A percentile compares a stretch with the other conserved stretches of the same genome.
Conservation (phyloP, 2,797 vertebrate species). For the Danio choprae region DNA sequence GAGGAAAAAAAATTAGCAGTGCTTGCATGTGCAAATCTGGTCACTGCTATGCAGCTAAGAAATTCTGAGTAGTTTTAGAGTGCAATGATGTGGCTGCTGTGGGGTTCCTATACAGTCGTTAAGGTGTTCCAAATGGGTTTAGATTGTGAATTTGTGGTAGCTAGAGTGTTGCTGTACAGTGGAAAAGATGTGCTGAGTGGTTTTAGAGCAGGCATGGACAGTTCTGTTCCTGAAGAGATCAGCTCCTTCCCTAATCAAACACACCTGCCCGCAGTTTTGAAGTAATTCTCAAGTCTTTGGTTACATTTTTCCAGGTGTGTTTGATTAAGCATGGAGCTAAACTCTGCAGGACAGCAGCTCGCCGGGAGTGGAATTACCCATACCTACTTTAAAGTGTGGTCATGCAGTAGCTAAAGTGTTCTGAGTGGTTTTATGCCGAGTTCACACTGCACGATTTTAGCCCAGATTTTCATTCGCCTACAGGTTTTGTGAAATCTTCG, state of each 20-base stretch:
- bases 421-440: background rate
- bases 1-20: background rate
- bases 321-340: background rate
- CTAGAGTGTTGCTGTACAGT: conserved; percentile 6
- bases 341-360: background rate
- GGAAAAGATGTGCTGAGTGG: background rate
- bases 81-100: conserved; percentile 8
- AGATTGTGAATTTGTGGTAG: background rate
- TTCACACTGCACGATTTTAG: no score
- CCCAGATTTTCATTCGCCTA: no score
- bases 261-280: background rate
- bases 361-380: background rate
- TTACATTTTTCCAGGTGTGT: background rate
- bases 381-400: background rate
- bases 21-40: background rate
- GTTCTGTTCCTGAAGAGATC: background rate
- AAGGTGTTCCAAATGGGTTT: background rate
- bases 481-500: no score
- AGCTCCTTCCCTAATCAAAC: background rate
- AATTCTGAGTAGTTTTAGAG: conserved; percentile 2
- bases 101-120: conserved; percentile 4
- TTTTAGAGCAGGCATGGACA: background rate
- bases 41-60: background rate
- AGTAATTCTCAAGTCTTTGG: background rate
- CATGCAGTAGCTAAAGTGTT: background rate